Evolutionary conservation across 1,140 invertebrate genomes (phyloP).

Genomic region (Cataglyphis hispanica): DNA sequence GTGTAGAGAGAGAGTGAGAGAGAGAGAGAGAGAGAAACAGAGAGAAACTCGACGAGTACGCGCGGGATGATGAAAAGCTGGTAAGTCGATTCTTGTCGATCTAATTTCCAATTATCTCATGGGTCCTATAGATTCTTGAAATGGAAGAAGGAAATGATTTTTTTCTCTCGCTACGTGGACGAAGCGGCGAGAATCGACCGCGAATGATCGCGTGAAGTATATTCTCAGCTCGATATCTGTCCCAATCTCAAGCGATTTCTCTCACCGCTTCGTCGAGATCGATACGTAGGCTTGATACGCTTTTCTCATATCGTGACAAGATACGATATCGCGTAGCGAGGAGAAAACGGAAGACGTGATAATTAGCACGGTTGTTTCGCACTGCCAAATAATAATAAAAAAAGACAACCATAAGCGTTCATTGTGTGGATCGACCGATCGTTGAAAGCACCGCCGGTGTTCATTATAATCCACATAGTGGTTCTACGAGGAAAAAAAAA

Average conservation of each 20-base stretch:
- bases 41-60: constrained; percentile 14
- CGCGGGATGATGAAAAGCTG: constrained; percentile 31
- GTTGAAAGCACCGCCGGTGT: constrained; percentile 74
- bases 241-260: constrained; percentile 22
- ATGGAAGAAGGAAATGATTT: background rate
- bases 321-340: constrained; percentile 28
- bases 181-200: constrained; percentile 24
- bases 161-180: background rate
- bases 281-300: background rate
- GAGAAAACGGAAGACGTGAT: background rate
- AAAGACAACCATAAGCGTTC: constrained; percentile 55
- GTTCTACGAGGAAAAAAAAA: constrained; percentile 45
- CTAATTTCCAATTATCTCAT: constrained; percentile 25
- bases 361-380: constrained; percentile 52
- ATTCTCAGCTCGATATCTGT: background rate
- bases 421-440: constrained; percentile 67
- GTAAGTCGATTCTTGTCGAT: constrained; percentile 7
- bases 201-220: background rate
- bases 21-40: no score
- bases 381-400: constrained; percentile 69
- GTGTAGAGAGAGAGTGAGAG: constrained; percentile 30
- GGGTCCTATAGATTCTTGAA: constrained; percentile 1
- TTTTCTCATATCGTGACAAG: constrained; percentile 43
- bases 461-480: constrained; percentile 71
- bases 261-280: constrained; percentile 35